Conservation (phyloP, 2,888 invertebrate genomes). For the Coremacera marginata region DNA sequence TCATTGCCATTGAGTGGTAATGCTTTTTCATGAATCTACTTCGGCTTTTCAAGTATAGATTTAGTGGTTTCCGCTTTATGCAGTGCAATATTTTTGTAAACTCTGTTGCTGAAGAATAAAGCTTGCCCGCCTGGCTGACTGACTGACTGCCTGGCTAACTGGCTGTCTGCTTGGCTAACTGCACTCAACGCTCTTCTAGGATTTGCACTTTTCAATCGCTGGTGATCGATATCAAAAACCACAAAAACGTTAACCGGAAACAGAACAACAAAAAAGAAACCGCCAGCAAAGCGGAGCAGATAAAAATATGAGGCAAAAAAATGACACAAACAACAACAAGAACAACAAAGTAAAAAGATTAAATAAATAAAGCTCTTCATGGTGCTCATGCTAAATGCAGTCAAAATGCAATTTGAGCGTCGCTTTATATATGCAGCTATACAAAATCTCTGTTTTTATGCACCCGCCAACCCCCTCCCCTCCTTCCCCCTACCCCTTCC, state of each 20-base stretch:
- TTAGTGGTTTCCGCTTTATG: conserved; percentile 12
- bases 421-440: not conserved
- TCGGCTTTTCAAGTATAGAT: conserved; percentile 7
- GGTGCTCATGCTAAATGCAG: not conserved
- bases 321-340: too few relatives aligned
- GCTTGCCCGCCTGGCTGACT: not conserved
- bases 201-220: conserved; percentile 12
- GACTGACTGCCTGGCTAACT: not conserved
- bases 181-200: not conserved
- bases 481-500: not conserved
- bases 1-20: not conserved
- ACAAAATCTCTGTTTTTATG: not conserved
- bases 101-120: not conserved
- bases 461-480: not conserved
- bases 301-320: not conserved
- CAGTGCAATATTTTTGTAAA: not conserved
- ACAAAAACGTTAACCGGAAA: not conserved
- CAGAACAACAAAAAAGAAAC: not conserved
- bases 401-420: conserved; percentile 5
- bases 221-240: conserved; percentile 25
- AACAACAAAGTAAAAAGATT: not conserved
- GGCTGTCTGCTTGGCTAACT: not conserved
- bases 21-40: not conserved
- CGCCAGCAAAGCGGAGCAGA: not conserved
- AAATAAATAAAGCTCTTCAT: not conserved